Base-by-base conservation (phyloP, 2,888 invertebrate genomes). In the Dermolepida albohirtum region DNA sequence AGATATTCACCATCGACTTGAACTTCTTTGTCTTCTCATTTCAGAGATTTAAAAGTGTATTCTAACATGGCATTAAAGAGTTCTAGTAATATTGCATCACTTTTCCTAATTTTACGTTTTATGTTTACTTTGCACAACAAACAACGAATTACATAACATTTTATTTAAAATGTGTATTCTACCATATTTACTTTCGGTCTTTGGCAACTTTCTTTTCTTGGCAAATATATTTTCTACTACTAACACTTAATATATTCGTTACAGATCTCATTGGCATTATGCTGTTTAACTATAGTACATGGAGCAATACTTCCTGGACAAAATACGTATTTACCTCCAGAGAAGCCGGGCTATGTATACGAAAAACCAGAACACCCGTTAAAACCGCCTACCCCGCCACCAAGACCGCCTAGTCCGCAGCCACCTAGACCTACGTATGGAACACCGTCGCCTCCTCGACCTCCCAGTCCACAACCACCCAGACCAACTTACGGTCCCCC, bases 261-360 rank as follows among this genome's bases (percentile, higher is more conserved):
- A 1, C 85, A 89, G 88, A 85, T 87, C 83, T 82, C 83, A 78
- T 77, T 87, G 62, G 82, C 85, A 16, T 81, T 85, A 67, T 77
- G 85, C 67, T 83, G 86, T 68, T 82, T 85, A 7, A 81, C 84
- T 55, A 81, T 84, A 59, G 77, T 85, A 68, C 77, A 86, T 71
- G 74, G 74, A 62, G 86, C 86, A 71, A 86, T 87, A 62, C 85
- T 87, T 50, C 89, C 90, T 1, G 90, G 90, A 11, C 88, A 89
- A 70, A 91, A 92, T 79, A 90, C 90, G 66, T 94, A 94, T 83
- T 87, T 94, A 63, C 94, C 94, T 16, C 88, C 88, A 2, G 89
- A 87, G 78, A 89, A 89, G 74, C 72, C 74, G 12, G 92, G 92
- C 12, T 94, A 94, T 83, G 87, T 87, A 74, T 94, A 94, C 81